phyloP scores from a whole-genome alignment of 2,113 vertebrate genomes.

The Mirza zaza region DNA sequence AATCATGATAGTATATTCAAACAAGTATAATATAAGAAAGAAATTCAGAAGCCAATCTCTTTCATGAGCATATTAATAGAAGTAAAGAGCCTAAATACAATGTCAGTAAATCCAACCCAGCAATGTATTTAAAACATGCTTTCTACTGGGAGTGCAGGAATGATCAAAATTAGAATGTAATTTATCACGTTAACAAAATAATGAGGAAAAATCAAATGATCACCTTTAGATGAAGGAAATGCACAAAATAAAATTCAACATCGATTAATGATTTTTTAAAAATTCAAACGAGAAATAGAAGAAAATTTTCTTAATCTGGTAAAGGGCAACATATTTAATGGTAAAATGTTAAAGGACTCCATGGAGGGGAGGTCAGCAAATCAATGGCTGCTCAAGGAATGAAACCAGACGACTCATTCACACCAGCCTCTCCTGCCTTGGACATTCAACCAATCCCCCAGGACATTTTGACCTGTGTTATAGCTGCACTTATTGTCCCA shows the following conservation, averaged over 20 bases:
- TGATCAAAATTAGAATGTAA: not conserved
- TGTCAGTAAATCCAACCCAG: not conserved
- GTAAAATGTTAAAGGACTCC: not conserved
- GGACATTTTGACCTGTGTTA: not conserved
- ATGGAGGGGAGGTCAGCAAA: not conserved
- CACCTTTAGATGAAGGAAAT: not conserved
- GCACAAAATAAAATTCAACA: not conserved
- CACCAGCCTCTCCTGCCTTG: not conserved
- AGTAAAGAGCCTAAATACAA: not conserved
- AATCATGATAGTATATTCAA: not conserved
- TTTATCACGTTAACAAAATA: not conserved
- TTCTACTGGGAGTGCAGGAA: not conserved
- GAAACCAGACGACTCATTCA: too few relatives aligned
- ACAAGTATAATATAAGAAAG: not conserved
- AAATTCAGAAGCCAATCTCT: not conserved
- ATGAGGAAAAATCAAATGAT: not conserved
- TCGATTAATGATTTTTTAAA: not conserved
- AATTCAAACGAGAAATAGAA: not conserved
- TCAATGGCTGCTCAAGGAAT: not conserved
- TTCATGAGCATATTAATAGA: not conserved
- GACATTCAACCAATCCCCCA: not conserved
- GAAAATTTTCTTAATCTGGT: not conserved
- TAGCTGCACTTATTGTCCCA: not conserved
- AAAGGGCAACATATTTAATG: not conserved
- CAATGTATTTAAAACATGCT: not conserved